These are phyloP conservation scores for Neosilurus hyrtlii DNA, from an alignment of 2,797 vertebrate genomes.

Conservation along the genomic window DNA sequence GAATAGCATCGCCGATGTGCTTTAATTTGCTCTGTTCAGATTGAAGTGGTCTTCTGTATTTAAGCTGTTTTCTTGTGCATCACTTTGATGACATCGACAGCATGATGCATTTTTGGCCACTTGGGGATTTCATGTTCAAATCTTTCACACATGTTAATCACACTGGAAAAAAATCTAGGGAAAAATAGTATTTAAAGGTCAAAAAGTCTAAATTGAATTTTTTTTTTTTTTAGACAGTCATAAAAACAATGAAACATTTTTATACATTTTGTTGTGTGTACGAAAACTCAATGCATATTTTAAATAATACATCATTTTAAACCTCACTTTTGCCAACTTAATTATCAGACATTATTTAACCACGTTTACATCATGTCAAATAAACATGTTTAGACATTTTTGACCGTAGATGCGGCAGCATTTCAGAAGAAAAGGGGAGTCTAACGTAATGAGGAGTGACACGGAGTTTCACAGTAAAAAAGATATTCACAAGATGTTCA, in stretches of 20 bases:
- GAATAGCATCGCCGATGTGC: not conserved
- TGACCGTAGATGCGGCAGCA: not conserved
- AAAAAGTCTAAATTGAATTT: not conserved
- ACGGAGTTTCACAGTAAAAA: not conserved
- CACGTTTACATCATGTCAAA: not conserved
- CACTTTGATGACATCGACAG: slow-evolving; percentile 7
- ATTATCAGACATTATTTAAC: not conserved
- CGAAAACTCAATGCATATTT: not conserved
- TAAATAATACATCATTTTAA: not conserved
- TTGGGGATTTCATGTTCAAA: slow-evolving; percentile 11
- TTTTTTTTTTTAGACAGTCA: not conserved
- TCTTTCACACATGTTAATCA: slow-evolving; percentile 21
- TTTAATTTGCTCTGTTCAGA: not conserved
- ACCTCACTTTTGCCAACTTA: not conserved
- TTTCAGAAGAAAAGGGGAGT: not conserved
- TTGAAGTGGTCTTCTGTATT: slow-evolving; percentile 20
- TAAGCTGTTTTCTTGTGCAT: slow-evolving; percentile 35
- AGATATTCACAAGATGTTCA: not conserved
- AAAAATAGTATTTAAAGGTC: not conserved
- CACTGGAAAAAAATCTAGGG: not conserved
- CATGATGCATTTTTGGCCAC: not conserved
- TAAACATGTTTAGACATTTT: not conserved
- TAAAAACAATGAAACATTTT: not conserved
- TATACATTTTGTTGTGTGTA: not conserved
- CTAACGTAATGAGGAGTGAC: not conserved